Conservation (phyloP, 2,888 invertebrate species). For the Gasteruption jaculator region DNA sequence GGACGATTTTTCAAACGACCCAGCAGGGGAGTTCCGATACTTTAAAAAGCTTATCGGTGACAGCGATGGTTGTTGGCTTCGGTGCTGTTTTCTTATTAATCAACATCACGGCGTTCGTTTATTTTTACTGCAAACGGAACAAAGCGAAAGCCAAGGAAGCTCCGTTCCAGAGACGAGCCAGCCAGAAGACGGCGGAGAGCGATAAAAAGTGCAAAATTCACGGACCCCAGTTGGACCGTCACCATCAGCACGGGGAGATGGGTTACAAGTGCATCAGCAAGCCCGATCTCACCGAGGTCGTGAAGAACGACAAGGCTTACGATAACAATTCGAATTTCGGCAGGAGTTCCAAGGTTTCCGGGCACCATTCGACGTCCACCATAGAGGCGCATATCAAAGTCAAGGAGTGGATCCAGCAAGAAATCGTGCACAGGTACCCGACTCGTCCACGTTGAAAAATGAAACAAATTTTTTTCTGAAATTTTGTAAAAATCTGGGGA, state of each 20-base stretch:
- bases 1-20: too few relatives aligned
- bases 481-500: too few relatives aligned
- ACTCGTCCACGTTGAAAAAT: too few relatives aligned
- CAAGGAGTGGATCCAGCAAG: slow-evolving; percentile 79
- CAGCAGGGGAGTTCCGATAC: too few relatives aligned
- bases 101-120: slow-evolving; percentile 67
- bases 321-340: slow-evolving; percentile 55
- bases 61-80: slow-evolving; percentile 52
- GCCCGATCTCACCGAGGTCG: slow-evolving; percentile 47
- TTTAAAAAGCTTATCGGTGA: slow-evolving; percentile 40
- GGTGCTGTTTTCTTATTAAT: slow-evolving; percentile 69
- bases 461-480: too few relatives aligned
- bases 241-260: slow-evolving; percentile 53
- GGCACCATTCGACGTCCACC: slow-evolving; percentile 75
- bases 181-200: slow-evolving; percentile 55
- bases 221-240: slow-evolving; percentile 42
- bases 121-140: slow-evolving; percentile 65
- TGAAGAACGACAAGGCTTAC: slow-evolving; percentile 50
- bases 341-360: slow-evolving; percentile 61
- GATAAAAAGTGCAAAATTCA: too few relatives aligned
- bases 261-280: slow-evolving; percentile 53
- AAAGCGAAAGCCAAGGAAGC: slow-evolving; percentile 56
- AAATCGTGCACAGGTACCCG: slow-evolving; percentile 66
- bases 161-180: slow-evolving; percentile 51
- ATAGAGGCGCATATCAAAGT: slow-evolving; percentile 84